Conservation (phyloP, 2,888 invertebrate species). For the Drosophila algonquin region DNA sequence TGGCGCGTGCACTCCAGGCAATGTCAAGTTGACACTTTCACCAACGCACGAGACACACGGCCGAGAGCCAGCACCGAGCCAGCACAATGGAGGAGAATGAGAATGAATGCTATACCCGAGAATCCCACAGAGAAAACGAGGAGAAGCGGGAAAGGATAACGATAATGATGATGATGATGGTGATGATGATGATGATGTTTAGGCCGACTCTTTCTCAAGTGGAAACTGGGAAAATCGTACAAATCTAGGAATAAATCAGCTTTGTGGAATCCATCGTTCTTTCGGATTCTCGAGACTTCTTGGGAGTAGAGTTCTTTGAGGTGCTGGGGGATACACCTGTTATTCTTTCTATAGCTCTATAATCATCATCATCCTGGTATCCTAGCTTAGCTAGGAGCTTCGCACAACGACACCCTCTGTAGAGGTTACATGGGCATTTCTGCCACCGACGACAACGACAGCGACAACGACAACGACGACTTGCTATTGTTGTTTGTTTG, state of each 20-base stretch:
- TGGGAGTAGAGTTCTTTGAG: background rate
- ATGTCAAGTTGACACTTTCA: slow-evolving; percentile 83
- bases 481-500: slow-evolving; percentile 75
- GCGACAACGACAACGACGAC: slow-evolving; percentile 31
- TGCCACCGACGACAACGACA: slow-evolving; percentile 32
- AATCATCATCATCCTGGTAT: slow-evolving; percentile 8
- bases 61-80: background rate
- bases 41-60: slow-evolving; percentile 56
- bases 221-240: background rate
- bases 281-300: background rate
- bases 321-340: slow-evolving; percentile 9
- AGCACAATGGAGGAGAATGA: slow-evolving; percentile 29
- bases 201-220: background rate
- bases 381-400: slow-evolving; percentile 16
- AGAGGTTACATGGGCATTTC: slow-evolving; percentile 68
- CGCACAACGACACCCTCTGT: slow-evolving; percentile 64
- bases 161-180: slow-evolving; percentile 2
- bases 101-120: background rate
- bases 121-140: slow-evolving; percentile 8
- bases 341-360: slow-evolving; percentile 5
- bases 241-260: background rate
- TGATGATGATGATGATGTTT: slow-evolving; percentile 9
- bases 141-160: background rate
- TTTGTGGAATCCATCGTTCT: background rate
- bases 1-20: slow-evolving; percentile 81